These are phyloP conservation scores for Pyrgus malvae DNA, from an alignment of 2,888 invertebrate genomes.

Conservation along the genomic window DNA sequence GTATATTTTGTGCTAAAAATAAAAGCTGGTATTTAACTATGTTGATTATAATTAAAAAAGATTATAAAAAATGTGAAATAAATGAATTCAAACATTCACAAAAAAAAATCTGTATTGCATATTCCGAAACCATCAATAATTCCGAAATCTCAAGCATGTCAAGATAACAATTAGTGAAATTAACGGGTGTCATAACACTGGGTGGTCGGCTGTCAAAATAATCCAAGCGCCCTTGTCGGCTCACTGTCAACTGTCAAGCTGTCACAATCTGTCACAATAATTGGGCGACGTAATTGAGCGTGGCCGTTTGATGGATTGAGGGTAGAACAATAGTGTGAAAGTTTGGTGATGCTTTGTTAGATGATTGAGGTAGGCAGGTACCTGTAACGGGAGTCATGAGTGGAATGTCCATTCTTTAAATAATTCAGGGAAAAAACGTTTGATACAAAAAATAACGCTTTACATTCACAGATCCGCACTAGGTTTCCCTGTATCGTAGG, in stretches of 20 bases:
- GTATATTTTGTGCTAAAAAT: too few species aligned
- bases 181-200: conserved; percentile 34
- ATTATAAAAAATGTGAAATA: background rate
- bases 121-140: background rate
- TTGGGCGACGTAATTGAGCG: conserved; percentile 39
- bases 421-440: too few species aligned
- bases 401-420: too few species aligned
- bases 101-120: background rate
- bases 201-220: conserved; percentile 56
- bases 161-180: conserved; percentile 10
- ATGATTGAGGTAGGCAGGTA: too few species aligned
- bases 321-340: conserved; percentile 22
- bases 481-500: too few species aligned
- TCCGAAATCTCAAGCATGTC: background rate
- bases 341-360: background rate
- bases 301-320: conserved; percentile 31
- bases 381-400: too few species aligned
- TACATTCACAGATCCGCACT: too few species aligned
- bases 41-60: too few species aligned
- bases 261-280: conserved; percentile 49
- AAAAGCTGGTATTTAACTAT: too few species aligned
- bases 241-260: conserved; percentile 47
- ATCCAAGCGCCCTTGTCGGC: conserved; percentile 52
- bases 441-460: too few species aligned
- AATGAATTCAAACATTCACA: background rate